These are phyloP conservation scores for Bucorvus abyssinicus DNA, from an alignment of 2,797 vertebrate species.

Conservation along the genomic window DNA sequence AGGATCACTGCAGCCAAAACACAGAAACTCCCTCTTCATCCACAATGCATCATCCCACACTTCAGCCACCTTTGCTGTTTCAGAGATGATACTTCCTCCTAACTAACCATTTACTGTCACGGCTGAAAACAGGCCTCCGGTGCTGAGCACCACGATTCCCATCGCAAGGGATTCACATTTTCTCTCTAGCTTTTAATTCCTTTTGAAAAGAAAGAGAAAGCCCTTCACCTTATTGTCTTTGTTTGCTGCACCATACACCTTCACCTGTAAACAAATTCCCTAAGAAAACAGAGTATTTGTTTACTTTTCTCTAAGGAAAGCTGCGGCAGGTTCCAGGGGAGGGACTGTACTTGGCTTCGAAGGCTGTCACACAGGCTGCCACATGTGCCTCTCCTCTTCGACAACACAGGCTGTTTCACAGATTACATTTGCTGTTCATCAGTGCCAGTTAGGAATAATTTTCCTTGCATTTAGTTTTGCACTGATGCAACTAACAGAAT, in stretches of 20 bases:
- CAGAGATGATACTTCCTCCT: background rate
- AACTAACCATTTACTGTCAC: background rate
- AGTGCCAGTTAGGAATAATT: background rate
- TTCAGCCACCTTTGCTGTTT: background rate
- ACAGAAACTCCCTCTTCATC: background rate
- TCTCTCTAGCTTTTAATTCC: background rate
- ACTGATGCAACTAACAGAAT: background rate
- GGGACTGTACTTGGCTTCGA: background rate
- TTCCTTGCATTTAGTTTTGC: background rate
- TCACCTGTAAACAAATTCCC: background rate
- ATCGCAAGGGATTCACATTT: background rate
- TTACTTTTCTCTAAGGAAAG: background rate
- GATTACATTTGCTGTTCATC: background rate
- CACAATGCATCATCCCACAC: too few relatives aligned
- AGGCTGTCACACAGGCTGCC: background rate
- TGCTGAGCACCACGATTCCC: fast-evolving
- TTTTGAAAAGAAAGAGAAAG: background rate
- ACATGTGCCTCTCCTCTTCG: background rate
- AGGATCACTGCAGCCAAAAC: background rate
- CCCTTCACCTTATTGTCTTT: background rate
- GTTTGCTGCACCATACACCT: background rate
- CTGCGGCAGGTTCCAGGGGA: background rate
- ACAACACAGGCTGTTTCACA: background rate
- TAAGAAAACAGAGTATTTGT: background rate
- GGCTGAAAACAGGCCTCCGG: background rate